Evolutionary conservation across 2,888 invertebrate genomes (phyloP).

Genomic region (Spisula subtruncata): DNA sequence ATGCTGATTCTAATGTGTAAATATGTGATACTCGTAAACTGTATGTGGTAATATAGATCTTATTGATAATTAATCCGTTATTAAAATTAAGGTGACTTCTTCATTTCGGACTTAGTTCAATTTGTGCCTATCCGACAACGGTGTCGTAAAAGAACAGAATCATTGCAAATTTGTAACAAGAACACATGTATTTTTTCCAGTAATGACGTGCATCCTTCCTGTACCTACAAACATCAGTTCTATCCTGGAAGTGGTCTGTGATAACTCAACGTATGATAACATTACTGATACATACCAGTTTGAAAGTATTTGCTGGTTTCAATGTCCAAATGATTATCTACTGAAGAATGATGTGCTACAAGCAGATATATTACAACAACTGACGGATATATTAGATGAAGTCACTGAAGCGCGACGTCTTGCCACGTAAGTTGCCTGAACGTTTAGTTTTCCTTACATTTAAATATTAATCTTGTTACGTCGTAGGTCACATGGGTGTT

Average conservation of each 20-base stretch:
- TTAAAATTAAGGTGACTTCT: too few species aligned
- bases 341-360: conserved; percentile 53
- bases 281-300: conserved; percentile 16
- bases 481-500: too few species aligned
- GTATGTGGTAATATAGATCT: too few species aligned
- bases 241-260: conserved; percentile 26
- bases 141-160: background rate
- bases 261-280: conserved; percentile 35
- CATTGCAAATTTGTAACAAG: background rate
- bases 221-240: background rate
- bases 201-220: conserved; percentile 34
- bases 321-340: conserved; percentile 55
- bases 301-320: conserved; percentile 63
- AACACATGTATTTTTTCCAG: conserved; percentile 32
- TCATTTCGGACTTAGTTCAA: too few species aligned
- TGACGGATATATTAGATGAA: background rate
- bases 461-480: too few species aligned
- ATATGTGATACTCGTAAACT: too few species aligned
- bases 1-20: too few species aligned
- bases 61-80: too few species aligned
- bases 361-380: background rate
- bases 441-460: too few species aligned
- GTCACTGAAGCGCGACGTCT: background rate
- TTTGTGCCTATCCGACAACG: too few species aligned
- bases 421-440: conserved; percentile 15